Conservation (phyloP, 2,113 vertebrate species). For the Nibea albiflora region DNA sequence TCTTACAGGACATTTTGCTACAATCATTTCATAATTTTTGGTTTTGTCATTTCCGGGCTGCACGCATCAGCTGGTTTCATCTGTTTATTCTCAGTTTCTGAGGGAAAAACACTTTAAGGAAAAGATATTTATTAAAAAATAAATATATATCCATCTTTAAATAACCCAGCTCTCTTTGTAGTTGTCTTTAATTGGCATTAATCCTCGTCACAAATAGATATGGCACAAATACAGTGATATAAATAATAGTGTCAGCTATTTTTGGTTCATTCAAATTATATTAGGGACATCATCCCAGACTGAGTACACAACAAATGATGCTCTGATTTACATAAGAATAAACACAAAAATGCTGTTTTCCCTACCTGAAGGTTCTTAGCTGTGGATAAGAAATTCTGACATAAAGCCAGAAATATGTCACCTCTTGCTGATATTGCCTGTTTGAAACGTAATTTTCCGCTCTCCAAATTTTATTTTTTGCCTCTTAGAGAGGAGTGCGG, state of each 20-base stretch:
- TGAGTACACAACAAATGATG: constrained; percentile 32
- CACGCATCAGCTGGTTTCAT: background rate
- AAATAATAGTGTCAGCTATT: constrained; percentile 64
- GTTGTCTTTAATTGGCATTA: constrained; percentile 29
- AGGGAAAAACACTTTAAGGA: background rate
- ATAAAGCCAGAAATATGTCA: background rate
- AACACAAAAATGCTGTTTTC: constrained; percentile 32
- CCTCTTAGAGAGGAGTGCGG: constrained; percentile 14
- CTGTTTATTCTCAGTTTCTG: constrained; percentile 4
- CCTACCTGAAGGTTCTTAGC: background rate
- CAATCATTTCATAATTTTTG: background rate
- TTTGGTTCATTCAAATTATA: constrained; percentile 35
- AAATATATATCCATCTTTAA: constrained; percentile 2
- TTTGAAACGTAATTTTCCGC: constrained; percentile 34
- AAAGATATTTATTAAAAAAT: background rate
- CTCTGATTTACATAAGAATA: constrained; percentile 38
- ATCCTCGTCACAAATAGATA: constrained; percentile 46
- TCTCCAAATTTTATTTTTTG: constrained; percentile 33
- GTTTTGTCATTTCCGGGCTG: background rate
- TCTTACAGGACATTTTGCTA: background rate
- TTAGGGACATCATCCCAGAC: constrained; percentile 17
- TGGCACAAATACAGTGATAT: constrained; percentile 41
- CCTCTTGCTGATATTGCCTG: constrained; percentile 4
- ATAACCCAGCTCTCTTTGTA: constrained; percentile 26
- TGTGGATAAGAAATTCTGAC: constrained; percentile 12